Evolutionary conservation across 30 jellyfish, hydroid and myxozoan species (phyloP).

Genomic region (Cassiopea andromeda): DNA sequence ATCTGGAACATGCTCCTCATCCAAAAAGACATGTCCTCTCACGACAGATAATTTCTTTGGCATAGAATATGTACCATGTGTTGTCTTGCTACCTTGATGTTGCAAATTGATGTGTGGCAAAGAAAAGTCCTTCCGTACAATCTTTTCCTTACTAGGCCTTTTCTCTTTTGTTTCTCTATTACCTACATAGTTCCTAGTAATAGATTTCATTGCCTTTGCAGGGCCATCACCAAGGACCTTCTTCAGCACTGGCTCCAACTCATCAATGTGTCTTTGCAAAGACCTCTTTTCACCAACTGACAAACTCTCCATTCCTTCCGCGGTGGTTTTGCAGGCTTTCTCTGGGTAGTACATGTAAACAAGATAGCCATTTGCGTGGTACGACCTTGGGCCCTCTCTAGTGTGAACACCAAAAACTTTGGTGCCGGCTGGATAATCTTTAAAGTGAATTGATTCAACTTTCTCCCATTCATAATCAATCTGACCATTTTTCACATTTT

Average conservation of each 20-base stretch:
- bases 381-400: slow-evolving; percentile 68
- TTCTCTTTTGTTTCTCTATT: background rate
- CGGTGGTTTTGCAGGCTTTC: slow-evolving; percentile 27
- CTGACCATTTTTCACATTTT: slow-evolving; percentile 1
- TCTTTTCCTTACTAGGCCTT: background rate
- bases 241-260: slow-evolving; percentile 33
- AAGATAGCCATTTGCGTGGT: slow-evolving; percentile 67
- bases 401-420: slow-evolving; percentile 53
- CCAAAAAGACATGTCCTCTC: slow-evolving; percentile 53
- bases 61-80: slow-evolving; percentile 45
- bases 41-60: slow-evolving; percentile 38
- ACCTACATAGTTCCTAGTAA: slow-evolving; percentile 17
- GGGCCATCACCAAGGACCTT: slow-evolving; percentile 54
- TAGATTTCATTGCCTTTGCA: slow-evolving; percentile 55
- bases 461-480: slow-evolving; percentile 46
- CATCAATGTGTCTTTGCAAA: slow-evolving; percentile 26
- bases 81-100: slow-evolving; percentile 31
- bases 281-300: slow-evolving; percentile 30
- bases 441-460: slow-evolving; percentile 17
- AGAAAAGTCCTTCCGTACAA: slow-evolving; percentile 26
- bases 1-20: slow-evolving; percentile 33
- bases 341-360: slow-evolving; percentile 51
- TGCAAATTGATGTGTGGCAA: slow-evolving; percentile 30
- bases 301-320: slow-evolving; percentile 46
- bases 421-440: slow-evolving; percentile 53